A percentile compares a stretch with the other conserved stretches of the same genome.
These are phyloP conservation scores for Abramis brama DNA, from an alignment of 2,113 vertebrate genomes.

Conservation along the genomic window DNA sequence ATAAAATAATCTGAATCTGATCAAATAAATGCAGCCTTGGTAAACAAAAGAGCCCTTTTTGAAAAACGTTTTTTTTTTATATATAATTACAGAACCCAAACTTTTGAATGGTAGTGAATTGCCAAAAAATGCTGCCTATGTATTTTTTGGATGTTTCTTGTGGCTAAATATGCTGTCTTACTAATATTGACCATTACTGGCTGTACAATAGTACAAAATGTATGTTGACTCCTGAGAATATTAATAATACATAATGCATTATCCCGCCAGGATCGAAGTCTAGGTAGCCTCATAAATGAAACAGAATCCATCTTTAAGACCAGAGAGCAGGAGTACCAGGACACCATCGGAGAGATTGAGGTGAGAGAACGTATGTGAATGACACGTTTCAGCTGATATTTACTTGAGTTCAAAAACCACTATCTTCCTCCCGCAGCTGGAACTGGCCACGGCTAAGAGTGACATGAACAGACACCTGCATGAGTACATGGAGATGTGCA, in stretches of 20 bases:
- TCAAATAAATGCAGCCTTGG: neutral
- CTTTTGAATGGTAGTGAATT: neutral
- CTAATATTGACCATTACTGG: neutral
- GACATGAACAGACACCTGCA: constrained; percentile 94
- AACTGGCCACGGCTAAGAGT: constrained; percentile 89
- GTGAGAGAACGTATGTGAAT: constrained; percentile 64
- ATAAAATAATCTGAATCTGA: too few species aligned
- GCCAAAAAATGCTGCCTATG: neutral
- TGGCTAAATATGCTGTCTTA: neutral
- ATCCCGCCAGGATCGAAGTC: constrained; percentile 82
- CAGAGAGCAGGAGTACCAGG: constrained; percentile 95
- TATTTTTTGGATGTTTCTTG: too few species aligned
- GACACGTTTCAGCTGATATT: neutral
- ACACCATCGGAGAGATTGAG: constrained; percentile 96
- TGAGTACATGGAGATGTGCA: constrained; percentile 97
- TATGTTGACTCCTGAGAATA: neutral
- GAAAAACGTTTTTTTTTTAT: neutral
- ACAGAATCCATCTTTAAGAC: constrained; percentile 95
- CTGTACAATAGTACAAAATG: neutral
- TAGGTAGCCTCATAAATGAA: constrained; percentile 94
- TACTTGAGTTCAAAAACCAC: neutral
- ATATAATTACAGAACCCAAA: neutral
- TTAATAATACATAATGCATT: constrained; percentile 5
- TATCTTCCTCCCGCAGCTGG: constrained; percentile 74
- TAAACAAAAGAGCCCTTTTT: neutral